phyloP scores from a whole-genome alignment of 2,797 vertebrate species.

The Jordanella pulchra region DNA sequence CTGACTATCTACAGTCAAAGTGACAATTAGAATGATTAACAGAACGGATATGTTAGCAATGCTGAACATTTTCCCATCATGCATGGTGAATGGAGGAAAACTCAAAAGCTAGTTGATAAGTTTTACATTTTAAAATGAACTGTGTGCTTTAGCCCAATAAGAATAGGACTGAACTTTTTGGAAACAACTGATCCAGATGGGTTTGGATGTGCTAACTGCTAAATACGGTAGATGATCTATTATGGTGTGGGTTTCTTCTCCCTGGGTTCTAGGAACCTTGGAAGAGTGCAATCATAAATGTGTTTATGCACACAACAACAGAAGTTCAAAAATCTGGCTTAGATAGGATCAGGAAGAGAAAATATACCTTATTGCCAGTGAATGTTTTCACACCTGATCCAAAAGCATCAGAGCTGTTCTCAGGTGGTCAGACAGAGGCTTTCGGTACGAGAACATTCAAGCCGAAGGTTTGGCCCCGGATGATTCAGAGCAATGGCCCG shows the following conservation, averaged over 20 bases:
- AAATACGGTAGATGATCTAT: neutral
- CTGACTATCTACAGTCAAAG: neutral
- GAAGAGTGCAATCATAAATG: too few relatives aligned
- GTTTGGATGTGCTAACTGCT: neutral
- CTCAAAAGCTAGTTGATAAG: neutral
- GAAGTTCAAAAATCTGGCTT: neutral
- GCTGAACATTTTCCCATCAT: neutral
- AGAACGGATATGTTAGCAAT: neutral
- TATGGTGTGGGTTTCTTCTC: neutral
- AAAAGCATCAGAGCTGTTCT: slow-evolving; percentile 27
- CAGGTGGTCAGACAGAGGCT: slow-evolving; percentile 33
- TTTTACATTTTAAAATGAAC: too few relatives aligned
- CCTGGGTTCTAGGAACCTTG: neutral
- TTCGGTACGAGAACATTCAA: slow-evolving; percentile 20
- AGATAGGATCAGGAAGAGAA: neutral
- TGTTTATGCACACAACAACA: neutral
- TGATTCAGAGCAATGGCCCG: slow-evolving; percentile 35
- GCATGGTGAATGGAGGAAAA: neutral
- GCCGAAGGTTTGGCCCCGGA: slow-evolving; percentile 35
- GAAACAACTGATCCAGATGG: neutral
- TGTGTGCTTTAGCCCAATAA: too few relatives aligned
- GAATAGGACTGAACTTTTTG: neutral
- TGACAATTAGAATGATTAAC: neutral
- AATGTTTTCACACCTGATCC: slow-evolving; percentile 44
- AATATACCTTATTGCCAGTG: neutral